Base-by-base conservation (phyloP, 64 coral and sea anemone species). In the Hydrozoanthus tunicans region DNA sequence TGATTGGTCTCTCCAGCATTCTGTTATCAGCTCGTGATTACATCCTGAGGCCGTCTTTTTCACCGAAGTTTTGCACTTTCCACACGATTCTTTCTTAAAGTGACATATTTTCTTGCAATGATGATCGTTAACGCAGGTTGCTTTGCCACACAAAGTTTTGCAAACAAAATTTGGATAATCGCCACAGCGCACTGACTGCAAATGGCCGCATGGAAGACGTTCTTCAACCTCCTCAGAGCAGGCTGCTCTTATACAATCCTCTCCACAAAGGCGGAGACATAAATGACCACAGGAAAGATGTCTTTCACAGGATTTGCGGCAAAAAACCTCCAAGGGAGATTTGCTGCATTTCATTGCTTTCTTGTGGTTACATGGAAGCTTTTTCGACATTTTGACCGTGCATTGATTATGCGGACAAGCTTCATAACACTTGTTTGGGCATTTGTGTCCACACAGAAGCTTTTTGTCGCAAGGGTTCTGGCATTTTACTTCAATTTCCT, bases 281-380 rank as follows among this genome's bases (percentile, higher is more conserved):
- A 53, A 67, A 73, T 95, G 94, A 12, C 90, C 94, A 15, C 94
- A 95, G 27, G n/a, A 58, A 26, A 85, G 58, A 11, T 52, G 2
- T 52, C 53, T 92, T 59, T 95, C 90, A 55, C 94, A 95, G 59
- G 67, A 51, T 24, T 64, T 55, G 0, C 56, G 12, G 15, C 93
- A 95, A 58, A 91, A 24, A 15, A 43, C 26, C 6, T 27, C 64
- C 27, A 20, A 76, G 53, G 59, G 9, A 56, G 82, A 70, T 15
- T 70, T 8, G 80, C 70, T 74, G 57, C 94, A 95, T 13, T 58
- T 55, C 66, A 64, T 15, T 77, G 51, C 12, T n/a, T 86, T 81
- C 55, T 51, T 62, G 81, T 95, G 90, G 3, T 77, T 83, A 58
- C 94, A 95, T 13, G 86, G 69, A 4, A 92, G 84, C 4, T 32